Conservation (phyloP, 2,888 invertebrate species). For the Tipula confusa region DNA sequence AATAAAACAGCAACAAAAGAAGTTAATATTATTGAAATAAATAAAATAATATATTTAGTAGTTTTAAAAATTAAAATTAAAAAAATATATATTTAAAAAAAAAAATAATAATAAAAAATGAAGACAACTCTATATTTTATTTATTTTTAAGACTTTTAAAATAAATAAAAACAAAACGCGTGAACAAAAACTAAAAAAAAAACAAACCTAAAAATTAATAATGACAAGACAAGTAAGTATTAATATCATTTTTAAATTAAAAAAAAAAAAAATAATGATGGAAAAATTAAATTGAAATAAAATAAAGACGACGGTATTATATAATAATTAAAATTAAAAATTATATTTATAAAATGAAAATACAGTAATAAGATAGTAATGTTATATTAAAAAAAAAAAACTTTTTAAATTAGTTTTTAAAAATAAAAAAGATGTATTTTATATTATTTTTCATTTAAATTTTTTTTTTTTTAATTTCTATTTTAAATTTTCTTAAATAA, state of each 20-base stretch:
- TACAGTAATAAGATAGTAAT: conserved; percentile 25
- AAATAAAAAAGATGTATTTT: background rate
- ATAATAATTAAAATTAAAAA: conserved; percentile 8
- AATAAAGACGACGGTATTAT: background rate
- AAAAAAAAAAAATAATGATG: background rate
- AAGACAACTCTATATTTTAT: background rate
- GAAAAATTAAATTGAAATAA: background rate
- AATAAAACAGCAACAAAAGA: background rate
- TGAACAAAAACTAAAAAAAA: background rate
- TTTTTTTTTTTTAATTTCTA: background rate
- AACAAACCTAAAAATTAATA: conserved; percentile 4
- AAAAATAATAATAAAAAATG: background rate
- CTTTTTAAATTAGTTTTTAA: conserved; percentile 1
- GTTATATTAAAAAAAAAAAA: conserved; percentile 1
- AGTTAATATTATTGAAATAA: conserved; percentile 1
- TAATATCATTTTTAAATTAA: background rate
- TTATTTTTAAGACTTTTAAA: background rate
- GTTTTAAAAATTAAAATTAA: background rate
- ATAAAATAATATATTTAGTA: conserved; percentile 12
- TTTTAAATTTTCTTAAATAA: background rate
- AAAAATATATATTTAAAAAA: background rate
- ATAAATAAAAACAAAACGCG: background rate
- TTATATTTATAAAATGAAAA: conserved; percentile 25
- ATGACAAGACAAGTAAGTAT: conserved; percentile 8
- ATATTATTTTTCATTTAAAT: background rate